Base-by-base conservation (phyloP, 2,888 invertebrate genomes). In the Dicyrtoma fusca region DNA sequence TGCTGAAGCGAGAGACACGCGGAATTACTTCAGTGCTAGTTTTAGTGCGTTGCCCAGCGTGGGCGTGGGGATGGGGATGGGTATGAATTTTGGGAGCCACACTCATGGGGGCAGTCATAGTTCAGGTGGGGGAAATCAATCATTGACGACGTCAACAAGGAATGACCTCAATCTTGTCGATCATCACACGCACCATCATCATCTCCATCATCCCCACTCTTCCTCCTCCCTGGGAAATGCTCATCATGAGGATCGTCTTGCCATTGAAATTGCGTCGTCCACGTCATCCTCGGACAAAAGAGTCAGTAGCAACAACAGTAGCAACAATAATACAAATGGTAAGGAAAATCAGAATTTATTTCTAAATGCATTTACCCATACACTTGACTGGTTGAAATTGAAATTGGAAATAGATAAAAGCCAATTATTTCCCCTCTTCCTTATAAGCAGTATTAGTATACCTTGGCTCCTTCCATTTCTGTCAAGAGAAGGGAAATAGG, bases 11-110 rank as follows among this genome's bases (percentile, higher is more conserved):
- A 25, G 75, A 51, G 78, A 77, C 69, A 75, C 63, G 8, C 55
- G 79, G 49, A 79, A 78, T 72, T 79, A 79, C 62, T 79, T 79
- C 66, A 77, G 78, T 75, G 79, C 79, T 34, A 77, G 77, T 73
- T 79, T 80, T 69, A 76, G 74, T 64, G 69, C 71, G 49, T 71
- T 74, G 26, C 70, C 74, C 42, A 69, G 75, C 47, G 75, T 77
- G 51, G 76, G 76, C 42, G 77, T 78, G 78, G 75, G 77, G 57
- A 77, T 79, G 77, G 76, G 76, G 23, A 77, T 78, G 76, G 77
- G 77, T 34, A 77, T 78, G 76, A 77, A 77, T 71, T 77, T 79
- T 21, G 72, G 72, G n/a, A 55, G 59, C 49, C 47, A 62, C n/a
- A 17, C 4, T 34, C 34, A 34, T 34, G 34, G 34, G 8, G 34